These are phyloP conservation scores for Passer domesticus DNA, from an alignment of 2,113 vertebrate species.

Conservation along the genomic window DNA sequence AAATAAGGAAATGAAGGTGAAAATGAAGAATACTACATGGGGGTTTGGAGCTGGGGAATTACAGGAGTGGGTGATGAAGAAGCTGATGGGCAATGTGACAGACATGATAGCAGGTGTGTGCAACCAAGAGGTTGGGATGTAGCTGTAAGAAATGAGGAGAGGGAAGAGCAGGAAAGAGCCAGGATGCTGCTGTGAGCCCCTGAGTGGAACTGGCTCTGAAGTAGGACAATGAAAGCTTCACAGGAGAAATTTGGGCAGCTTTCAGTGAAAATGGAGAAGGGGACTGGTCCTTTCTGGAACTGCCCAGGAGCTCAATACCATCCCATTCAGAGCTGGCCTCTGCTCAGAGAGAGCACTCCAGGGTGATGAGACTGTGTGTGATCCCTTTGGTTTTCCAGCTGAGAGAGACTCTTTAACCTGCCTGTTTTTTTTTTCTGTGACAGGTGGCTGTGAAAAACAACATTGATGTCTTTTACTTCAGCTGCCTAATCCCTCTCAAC, in stretches of 20 bases:
- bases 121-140: background rate
- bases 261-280: background rate
- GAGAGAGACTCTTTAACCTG: slow-evolving; percentile 6
- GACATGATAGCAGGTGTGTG: fast-evolving
- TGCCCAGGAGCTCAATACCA: background rate
- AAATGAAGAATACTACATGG: background rate
- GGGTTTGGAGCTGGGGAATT: background rate
- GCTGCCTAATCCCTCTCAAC: slow-evolving; percentile 95
- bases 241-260: background rate
- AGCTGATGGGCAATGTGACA: background rate
- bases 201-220: background rate
- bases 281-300: background rate
- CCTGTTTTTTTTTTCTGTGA: slow-evolving; percentile 38
- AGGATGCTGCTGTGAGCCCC: background rate
- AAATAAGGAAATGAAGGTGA: background rate
- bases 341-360: background rate
- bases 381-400: background rate
- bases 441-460: slow-evolving; percentile 99
- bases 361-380: background rate
- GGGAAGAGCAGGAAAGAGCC: background rate
- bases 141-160: background rate
- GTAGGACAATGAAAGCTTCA: background rate
- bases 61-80: background rate
- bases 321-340: background rate
- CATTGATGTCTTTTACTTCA: slow-evolving; percentile 99